These are phyloP conservation scores for Nineta flava DNA, from an alignment of 2,888 invertebrate species.

Conservation along the genomic window DNA sequence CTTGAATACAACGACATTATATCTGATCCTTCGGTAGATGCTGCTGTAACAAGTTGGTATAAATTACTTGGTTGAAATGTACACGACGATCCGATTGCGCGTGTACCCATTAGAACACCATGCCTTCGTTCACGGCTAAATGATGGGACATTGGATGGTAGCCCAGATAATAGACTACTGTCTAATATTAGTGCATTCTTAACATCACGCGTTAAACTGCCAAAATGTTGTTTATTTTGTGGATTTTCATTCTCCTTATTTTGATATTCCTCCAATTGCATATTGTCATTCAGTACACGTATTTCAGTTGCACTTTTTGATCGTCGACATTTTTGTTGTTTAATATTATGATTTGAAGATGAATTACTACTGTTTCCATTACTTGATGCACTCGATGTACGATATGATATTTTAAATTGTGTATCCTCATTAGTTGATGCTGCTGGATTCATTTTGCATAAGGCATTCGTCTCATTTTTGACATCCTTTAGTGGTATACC, in stretches of 20 bases:
- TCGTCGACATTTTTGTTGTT: conserved; percentile 19
- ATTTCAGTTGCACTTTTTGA: conserved; percentile 36
- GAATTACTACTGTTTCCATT: conserved; percentile 7
- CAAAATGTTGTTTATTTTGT: conserved; percentile 12
- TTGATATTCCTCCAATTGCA: conserved; percentile 37
- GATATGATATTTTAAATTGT: conserved; percentile 25
- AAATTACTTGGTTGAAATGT: not conserved
- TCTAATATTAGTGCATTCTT: conserved; percentile 18
- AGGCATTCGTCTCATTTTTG: conserved; percentile 27
- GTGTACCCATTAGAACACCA: conserved; percentile 61
- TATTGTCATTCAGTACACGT: conserved; percentile 29
- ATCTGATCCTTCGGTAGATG: conserved; percentile 21
- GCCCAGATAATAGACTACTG: conserved; percentile 22
- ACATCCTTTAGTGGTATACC: conserved; percentile 35
- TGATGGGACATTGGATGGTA: conserved; percentile 16
- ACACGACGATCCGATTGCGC: conserved; percentile 31
- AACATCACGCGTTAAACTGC: conserved; percentile 7
- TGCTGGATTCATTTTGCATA: conserved; percentile 25
- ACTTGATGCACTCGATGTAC: conserved; percentile 18
- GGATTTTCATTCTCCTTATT: conserved; percentile 59
- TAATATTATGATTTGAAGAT: conserved; percentile 9
- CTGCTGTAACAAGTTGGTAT: not conserved
- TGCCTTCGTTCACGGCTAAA: conserved; percentile 30
- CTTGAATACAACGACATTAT: conserved; percentile 19
- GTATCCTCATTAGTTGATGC: conserved; percentile 21